Percentiles rank a stretch among this genome's conserved stretches.
These are phyloP conservation scores for Ctenopoma multispine DNA, from an alignment of 2,797 vertebrate genomes.

Conservation along the genomic window DNA sequence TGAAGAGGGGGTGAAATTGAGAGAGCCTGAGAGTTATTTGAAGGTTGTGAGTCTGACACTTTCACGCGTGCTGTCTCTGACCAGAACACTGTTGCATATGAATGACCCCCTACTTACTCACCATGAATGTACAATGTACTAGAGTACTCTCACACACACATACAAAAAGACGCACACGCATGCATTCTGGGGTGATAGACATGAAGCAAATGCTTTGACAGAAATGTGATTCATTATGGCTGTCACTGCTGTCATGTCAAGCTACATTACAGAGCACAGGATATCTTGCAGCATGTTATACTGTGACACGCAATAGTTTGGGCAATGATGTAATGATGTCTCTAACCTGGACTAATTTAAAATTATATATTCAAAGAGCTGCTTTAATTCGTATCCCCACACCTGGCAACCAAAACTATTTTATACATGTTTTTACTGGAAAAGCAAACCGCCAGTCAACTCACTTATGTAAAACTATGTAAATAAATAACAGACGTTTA, in stretches of 20 bases:
- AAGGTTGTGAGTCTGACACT: constrained; percentile 73
- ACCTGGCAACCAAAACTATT: not conserved
- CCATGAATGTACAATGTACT: constrained; percentile 67
- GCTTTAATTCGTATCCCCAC: constrained; percentile 6
- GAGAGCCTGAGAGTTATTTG: constrained; percentile 52
- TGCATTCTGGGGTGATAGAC: constrained; percentile 44
- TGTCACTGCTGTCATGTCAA: constrained; percentile 64
- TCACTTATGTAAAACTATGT: constrained; percentile 4
- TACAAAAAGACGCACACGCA: constrained; percentile 18
- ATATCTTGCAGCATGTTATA: constrained; percentile 43
- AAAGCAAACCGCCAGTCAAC: not conserved
- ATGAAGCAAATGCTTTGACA: constrained; percentile 56
- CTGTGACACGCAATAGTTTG: constrained; percentile 42
- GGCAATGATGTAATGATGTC: constrained; percentile 43
- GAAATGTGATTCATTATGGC: constrained; percentile 68
- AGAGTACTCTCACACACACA: constrained; percentile 18
- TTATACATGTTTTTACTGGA: not conserved
- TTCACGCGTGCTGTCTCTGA: constrained; percentile 55
- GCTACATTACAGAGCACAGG: constrained; percentile 43
- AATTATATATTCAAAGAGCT: constrained; percentile 27
- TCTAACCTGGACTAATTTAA: constrained; percentile 33
- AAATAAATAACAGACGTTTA: constrained; percentile 23
- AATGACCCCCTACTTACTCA: constrained; percentile 62
- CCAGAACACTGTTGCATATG: constrained; percentile 71
- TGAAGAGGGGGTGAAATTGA: constrained; percentile 18